Conservation (phyloP, 1,140 invertebrate genomes). For the Musca domestica region DNA sequence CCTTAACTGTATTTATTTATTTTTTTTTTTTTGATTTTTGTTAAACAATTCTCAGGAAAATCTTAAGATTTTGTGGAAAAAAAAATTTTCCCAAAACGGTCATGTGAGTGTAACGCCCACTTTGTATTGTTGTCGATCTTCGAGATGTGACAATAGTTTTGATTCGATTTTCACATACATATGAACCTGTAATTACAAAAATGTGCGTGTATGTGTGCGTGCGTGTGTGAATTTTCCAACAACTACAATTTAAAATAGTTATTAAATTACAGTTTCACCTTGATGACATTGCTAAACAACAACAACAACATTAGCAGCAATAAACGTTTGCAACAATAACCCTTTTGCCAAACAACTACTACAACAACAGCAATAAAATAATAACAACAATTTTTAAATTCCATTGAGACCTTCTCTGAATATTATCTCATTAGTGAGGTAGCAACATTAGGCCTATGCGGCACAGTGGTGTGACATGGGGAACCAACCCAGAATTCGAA, state of each 20-base stretch:
- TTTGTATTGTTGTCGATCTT: neutral
- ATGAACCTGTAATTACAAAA: no score
- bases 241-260: conserved; percentile 18
- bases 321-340: neutral
- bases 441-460: no score
- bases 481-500: no score
- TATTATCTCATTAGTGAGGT: no score
- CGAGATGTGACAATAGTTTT: neutral
- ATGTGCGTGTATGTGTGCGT: no score
- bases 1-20: no score
- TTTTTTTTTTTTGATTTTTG: no score
- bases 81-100: neutral
- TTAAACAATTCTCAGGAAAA: no score
- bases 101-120: conserved; percentile 8
- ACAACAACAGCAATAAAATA: neutral
- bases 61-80: no score
- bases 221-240: neutral
- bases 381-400: neutral
- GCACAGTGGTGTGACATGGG: no score
- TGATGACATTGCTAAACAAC: conserved; percentile 15
- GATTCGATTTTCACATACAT: neutral
- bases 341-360: neutral
- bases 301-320: neutral
- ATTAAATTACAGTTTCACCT: conserved; percentile 16
- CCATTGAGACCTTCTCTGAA: no score